phyloP scores from a whole-genome alignment of 2,888 invertebrate genomes.

The Eurois occulta region DNA sequence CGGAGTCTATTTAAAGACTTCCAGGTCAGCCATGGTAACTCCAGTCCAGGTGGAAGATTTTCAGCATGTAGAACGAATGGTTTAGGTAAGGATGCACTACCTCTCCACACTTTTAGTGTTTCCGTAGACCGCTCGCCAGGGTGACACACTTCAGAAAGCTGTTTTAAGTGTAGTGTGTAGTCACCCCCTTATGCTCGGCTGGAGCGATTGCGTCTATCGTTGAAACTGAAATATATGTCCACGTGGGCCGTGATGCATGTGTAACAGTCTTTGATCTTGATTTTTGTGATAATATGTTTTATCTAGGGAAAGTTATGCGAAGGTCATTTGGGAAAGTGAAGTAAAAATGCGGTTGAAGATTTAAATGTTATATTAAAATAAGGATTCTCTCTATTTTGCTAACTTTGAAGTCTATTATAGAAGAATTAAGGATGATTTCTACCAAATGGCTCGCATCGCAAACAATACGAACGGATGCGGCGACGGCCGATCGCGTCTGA shows the following conservation, averaged over 20 bases:
- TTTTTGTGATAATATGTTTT: constrained; percentile 9
- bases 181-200: not conserved
- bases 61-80: too few species aligned
- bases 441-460: too few species aligned
- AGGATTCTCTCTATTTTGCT: not conserved
- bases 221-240: constrained; percentile 29
- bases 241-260: constrained; percentile 47
- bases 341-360: not conserved
- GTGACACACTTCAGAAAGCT: too few species aligned
- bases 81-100: too few species aligned
- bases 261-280: constrained; percentile 31
- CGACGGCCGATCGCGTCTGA: too few species aligned
- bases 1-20: too few species aligned
- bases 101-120: too few species aligned
- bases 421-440: too few species aligned
- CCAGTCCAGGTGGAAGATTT: too few species aligned
- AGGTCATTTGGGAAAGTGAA: not conserved
- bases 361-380: not conserved
- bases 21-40: too few species aligned
- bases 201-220: constrained; percentile 10
- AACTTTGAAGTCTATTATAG: not conserved
- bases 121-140: too few species aligned
- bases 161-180: not conserved
- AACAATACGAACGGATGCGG: too few species aligned
- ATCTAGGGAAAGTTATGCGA: not conserved